A percentile compares a stretch with the other conserved stretches of the same genome.
These are phyloP conservation scores for Drosophila mimica DNA, from an alignment of 2,888 invertebrate species.

Conservation along the genomic window DNA sequence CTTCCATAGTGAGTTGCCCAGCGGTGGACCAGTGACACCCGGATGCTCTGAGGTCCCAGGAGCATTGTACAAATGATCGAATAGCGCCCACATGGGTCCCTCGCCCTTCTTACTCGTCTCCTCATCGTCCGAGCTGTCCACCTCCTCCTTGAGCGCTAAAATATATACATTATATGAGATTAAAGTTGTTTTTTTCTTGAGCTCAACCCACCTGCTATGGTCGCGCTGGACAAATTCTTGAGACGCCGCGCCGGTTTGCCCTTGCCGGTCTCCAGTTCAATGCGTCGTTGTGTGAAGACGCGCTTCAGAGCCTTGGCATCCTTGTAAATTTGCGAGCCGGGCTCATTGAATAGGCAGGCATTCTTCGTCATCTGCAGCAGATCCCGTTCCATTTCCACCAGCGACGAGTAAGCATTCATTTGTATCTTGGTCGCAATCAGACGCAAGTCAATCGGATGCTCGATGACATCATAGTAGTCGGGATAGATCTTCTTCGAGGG, in stretches of 20 bases:
- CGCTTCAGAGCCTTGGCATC: slow-evolving; percentile 94
- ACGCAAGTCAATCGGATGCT: slow-evolving; percentile 97
- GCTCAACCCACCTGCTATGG: slow-evolving; percentile 68
- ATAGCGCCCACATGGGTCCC: slow-evolving; percentile 95
- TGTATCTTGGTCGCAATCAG: slow-evolving; percentile 96
- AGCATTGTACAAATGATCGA: slow-evolving; percentile 91
- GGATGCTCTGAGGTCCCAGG: slow-evolving; percentile 86
- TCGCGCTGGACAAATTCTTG: slow-evolving; percentile 74
- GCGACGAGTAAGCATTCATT: slow-evolving; percentile 90
- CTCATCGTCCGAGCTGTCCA: slow-evolving; percentile 88
- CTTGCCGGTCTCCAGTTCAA: slow-evolving; percentile 90
- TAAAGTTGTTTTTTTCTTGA: background rate
- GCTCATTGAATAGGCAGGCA: slow-evolving; percentile 98
- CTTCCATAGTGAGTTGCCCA: slow-evolving; percentile 97
- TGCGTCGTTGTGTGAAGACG: slow-evolving; percentile 89
- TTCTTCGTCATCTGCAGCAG: slow-evolving; percentile 95
- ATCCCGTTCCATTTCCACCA: slow-evolving; percentile 95
- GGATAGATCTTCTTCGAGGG: slow-evolving; percentile 97
- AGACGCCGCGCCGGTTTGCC: slow-evolving; percentile 85
- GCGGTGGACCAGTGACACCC: slow-evolving; percentile 88
- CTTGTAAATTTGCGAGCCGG: slow-evolving; percentile 97
- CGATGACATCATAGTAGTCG: slow-evolving; percentile 97
- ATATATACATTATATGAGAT: background rate
- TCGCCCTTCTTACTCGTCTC: slow-evolving; percentile 87
- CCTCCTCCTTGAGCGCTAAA: slow-evolving; percentile 86